These are phyloP conservation scores for Trichogramma pretiosum DNA, from an alignment of 1,140 invertebrate species.

Conservation along the genomic window DNA sequence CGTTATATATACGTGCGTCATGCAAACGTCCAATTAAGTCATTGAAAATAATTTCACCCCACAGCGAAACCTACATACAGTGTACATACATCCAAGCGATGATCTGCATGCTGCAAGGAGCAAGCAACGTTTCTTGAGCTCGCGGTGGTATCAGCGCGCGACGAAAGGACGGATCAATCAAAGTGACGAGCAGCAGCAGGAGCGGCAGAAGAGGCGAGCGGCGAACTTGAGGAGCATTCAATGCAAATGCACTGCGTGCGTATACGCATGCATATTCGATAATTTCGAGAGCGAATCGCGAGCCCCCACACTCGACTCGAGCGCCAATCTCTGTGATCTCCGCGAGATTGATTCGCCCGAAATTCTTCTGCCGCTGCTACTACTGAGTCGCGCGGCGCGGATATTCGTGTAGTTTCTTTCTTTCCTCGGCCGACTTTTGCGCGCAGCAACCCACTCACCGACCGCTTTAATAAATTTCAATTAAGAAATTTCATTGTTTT, in stretches of 20 bases:
- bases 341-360: conserved; percentile 13
- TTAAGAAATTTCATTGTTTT: conserved; percentile 19
- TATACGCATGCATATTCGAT: too few relatives aligned
- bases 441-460: too few relatives aligned
- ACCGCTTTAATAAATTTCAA: conserved; percentile 19
- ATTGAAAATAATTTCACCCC: too few relatives aligned
- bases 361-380: too few relatives aligned
- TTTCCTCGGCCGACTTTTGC: not conserved
- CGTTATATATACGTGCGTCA: too few relatives aligned
- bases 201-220: not conserved
- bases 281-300: too few relatives aligned
- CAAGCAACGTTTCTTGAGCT: too few relatives aligned
- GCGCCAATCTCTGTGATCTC: not conserved
- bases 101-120: too few relatives aligned
- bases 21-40: too few relatives aligned
- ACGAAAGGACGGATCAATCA: conserved; percentile 18
- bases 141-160: not conserved
- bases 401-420: not conserved
- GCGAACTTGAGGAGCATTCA: conserved; percentile 19
- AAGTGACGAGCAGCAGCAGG: conserved; percentile 6
- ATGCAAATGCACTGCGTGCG: conserved; percentile 19
- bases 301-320: too few relatives aligned
- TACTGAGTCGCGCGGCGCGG: not conserved
- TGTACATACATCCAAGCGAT: too few relatives aligned
- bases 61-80: too few relatives aligned